Base-by-base conservation (phyloP, 2,888 invertebrate genomes). In the Drosophila affinis region DNA sequence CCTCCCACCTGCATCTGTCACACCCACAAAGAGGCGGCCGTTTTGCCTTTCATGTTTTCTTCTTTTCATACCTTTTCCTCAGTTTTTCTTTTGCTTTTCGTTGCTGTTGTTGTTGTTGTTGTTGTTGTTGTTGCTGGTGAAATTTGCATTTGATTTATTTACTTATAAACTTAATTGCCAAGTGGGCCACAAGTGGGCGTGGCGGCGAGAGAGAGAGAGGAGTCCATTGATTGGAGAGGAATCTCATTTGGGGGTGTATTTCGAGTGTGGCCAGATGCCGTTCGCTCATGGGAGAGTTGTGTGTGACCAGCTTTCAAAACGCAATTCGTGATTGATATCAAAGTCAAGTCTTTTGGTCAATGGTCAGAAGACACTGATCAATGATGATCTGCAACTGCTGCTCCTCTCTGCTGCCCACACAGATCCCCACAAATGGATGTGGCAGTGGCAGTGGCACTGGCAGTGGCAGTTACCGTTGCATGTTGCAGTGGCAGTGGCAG, bases 151-250 rank as follows among this genome's bases (percentile, higher is more conserved):
- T 87, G 85, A 84, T 87, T 87, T 87, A 85, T 87, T 85, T 85
- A 82, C 80, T 85, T 85, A 80, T 84, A 78, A 85, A 74, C 78
- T 62, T 82, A 80, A 80, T 82, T 82, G 77, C 82, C 65, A 53
- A 9, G 45, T 17, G 48, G 29, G 18, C 39, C 45, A 60, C 44
- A 14, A 17, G 60, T 24, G 49, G 64, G 54, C 48, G 63, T 14
- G 48, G 32, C 14, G 9, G 24, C 14, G 39, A 62, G 53, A 62
- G 64, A 24, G 46, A 48, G 64, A 39, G 29, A 21, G 47, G 29
- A 29, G 14, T 18, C 17, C 18, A 39, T 62, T 62, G 39, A 47
- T 32, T 21, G 24, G 49, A 39, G 39, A n/a, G 39, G 14, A 2
- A 39, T 6, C 39, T 14, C 14, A 14, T 14, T 6, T 10, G 1